phyloP scores from a whole-genome alignment of 2,113 vertebrate species.

The Raja brachyura region DNA sequence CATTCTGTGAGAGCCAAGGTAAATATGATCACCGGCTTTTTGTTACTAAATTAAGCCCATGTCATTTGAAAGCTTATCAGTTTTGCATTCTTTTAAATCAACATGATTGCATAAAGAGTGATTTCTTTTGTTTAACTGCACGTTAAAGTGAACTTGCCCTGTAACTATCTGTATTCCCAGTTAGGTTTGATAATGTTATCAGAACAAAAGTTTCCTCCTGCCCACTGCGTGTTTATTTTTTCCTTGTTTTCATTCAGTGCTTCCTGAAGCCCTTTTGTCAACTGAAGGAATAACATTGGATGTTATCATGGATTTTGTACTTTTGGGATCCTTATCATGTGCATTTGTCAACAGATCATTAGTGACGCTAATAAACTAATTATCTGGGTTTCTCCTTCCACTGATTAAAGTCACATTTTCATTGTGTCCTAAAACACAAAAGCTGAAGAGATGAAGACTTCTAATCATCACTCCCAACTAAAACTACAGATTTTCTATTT shows the following conservation, averaged over 20 bases:
- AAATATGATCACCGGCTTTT: slow-evolving; percentile 19
- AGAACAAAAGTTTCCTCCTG: slow-evolving; percentile 32
- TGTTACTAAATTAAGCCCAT: slow-evolving; percentile 25
- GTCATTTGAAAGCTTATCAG: slow-evolving; percentile 31
- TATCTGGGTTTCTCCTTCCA: slow-evolving; percentile 54
- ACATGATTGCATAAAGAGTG: slow-evolving; percentile 28
- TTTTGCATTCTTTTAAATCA: slow-evolving; percentile 29
- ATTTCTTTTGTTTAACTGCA: slow-evolving; percentile 35
- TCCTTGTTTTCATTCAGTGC: slow-evolving; percentile 49
- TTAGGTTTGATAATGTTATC: slow-evolving; percentile 33
- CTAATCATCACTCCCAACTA: slow-evolving; percentile 44
- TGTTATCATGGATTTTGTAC: slow-evolving; percentile 50
- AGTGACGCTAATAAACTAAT: slow-evolving; percentile 53
- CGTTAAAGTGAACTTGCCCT: neutral
- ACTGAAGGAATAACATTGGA: slow-evolving; percentile 48
- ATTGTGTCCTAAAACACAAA: slow-evolving; percentile 53
- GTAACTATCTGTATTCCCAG: slow-evolving; percentile 22
- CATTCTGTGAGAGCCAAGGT: neutral
- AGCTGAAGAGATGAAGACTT: slow-evolving; percentile 46
- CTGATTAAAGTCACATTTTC: slow-evolving; percentile 54
- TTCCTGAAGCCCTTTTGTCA: slow-evolving; percentile 57
- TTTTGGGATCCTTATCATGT: slow-evolving; percentile 50
- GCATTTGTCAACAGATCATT: slow-evolving; percentile 69
- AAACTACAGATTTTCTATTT: slow-evolving; percentile 51
- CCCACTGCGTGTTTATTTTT: slow-evolving; percentile 25